phyloP scores from a whole-genome alignment of 1,140 invertebrate species.

The Trichonephila clavata region DNA sequence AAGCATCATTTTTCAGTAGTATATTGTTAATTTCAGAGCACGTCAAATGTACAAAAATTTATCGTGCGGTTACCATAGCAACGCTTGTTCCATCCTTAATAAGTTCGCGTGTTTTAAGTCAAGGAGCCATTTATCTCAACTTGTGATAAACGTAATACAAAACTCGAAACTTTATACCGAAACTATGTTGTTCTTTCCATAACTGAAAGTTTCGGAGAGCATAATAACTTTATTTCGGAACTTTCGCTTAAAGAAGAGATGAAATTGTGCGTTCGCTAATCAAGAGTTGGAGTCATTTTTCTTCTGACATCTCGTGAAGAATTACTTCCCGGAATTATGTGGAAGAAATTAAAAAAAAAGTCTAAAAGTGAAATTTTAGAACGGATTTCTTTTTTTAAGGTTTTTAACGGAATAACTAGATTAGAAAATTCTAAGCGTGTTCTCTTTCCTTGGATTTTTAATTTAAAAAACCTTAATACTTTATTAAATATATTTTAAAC shows the following conservation, averaged over 20 bases:
- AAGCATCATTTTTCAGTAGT: background rate
- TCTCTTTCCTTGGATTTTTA: too few relatives aligned
- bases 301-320: background rate
- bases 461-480: too few relatives aligned
- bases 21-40: slow-evolving; percentile 12
- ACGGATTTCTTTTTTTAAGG: too few relatives aligned
- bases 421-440: too few relatives aligned
- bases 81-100: background rate
- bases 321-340: background rate
- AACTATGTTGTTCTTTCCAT: slow-evolving; percentile 6
- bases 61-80: background rate
- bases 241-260: background rate
- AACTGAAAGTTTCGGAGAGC: background rate
- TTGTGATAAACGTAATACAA: background rate
- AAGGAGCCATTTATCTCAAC: slow-evolving; percentile 10
- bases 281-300: slow-evolving; percentile 7
- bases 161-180: background rate
- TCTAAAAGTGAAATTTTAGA: too few relatives aligned
- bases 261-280: slow-evolving; percentile 25
- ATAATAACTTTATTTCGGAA: slow-evolving; percentile 20
- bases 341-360: too few relatives aligned
- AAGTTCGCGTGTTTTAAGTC: slow-evolving; percentile 21
- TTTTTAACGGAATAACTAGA: too few relatives aligned
- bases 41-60: slow-evolving; percentile 8
- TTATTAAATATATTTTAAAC: too few relatives aligned